A percentile compares a stretch with the other conserved stretches of the same genome.
Evolutionary conservation across 2,797 vertebrate genomes (phyloP).

Genomic region (Eidolon dupreanum): DNA sequence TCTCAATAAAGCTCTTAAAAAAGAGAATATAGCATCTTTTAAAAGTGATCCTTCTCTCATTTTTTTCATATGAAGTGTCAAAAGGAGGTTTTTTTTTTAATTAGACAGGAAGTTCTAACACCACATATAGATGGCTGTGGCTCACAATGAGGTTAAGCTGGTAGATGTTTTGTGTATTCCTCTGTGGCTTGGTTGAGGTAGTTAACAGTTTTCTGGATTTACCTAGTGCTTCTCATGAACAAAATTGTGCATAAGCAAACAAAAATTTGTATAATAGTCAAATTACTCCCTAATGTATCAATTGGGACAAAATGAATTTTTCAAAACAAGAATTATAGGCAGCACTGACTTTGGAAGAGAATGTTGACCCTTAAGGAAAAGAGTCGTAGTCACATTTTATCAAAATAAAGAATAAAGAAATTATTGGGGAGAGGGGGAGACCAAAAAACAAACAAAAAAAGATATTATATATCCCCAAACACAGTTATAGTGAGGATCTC

Average conservation of each 20-base stretch:
- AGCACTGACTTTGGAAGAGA: neutral
- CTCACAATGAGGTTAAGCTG: neutral
- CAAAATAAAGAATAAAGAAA: conserved; percentile 8
- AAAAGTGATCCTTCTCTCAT: neutral
- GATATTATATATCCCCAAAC: neutral
- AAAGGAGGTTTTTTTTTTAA: neutral
- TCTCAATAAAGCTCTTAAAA: neutral
- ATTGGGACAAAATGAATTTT: neutral
- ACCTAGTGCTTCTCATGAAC: neutral
- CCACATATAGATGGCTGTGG: neutral
- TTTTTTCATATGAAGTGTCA: neutral
- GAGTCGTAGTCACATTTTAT: neutral
- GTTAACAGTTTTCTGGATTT: neutral
- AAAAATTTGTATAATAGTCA: neutral
- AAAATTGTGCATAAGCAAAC: neutral
- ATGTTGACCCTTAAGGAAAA: neutral
- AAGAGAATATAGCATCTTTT: neutral
- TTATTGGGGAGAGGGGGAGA: no score
- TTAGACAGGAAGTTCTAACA: neutral
- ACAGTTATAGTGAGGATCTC: neutral
- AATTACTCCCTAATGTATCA: neutral
- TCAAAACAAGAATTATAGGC: neutral
- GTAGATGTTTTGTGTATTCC: neutral
- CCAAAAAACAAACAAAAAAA: neutral
- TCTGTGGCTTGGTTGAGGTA: neutral